Percentiles rank a stretch among this genome's conserved stretches.
Evolutionary conservation across 2,888 invertebrate species (phyloP).

Genomic region (Euplagia quadripunctaria): DNA sequence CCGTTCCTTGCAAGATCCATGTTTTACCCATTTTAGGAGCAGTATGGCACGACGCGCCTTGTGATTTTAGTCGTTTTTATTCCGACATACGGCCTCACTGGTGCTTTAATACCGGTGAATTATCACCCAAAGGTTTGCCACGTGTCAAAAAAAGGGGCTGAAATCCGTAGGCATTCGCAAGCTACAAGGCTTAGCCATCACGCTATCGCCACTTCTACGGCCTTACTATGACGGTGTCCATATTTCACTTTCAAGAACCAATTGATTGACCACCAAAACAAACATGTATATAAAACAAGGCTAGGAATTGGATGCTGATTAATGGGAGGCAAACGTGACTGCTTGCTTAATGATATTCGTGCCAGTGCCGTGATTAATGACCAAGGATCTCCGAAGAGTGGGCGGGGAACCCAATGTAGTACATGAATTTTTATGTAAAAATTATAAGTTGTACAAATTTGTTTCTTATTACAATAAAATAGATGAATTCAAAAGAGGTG

Average conservation of each 20-base stretch:
- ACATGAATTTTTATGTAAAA: neutral
- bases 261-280: neutral
- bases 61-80: no score
- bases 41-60: no score
- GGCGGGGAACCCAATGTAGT: neutral
- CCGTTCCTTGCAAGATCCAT: no score
- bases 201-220: neutral
- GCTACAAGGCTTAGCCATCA: neutral
- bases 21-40: no score
- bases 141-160: no score
- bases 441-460: neutral
- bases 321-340: conserved; percentile 9
- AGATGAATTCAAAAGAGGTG: neutral
- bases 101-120: no score
- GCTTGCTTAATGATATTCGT: conserved; percentile 6
- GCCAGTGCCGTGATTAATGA: conserved; percentile 10
- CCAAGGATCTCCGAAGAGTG: neutral
- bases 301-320: conserved; percentile 11
- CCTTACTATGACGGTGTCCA: neutral
- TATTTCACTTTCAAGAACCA: neutral
- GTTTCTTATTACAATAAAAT: neutral
- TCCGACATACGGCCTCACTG: no score
- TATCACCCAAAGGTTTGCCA: no score
- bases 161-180: no score
- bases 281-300: conserved; percentile 4